Conservation (phyloP, 35 echinoderm and acorn worm genomes). For the Strongylocentrotus purpuratus region DNA sequence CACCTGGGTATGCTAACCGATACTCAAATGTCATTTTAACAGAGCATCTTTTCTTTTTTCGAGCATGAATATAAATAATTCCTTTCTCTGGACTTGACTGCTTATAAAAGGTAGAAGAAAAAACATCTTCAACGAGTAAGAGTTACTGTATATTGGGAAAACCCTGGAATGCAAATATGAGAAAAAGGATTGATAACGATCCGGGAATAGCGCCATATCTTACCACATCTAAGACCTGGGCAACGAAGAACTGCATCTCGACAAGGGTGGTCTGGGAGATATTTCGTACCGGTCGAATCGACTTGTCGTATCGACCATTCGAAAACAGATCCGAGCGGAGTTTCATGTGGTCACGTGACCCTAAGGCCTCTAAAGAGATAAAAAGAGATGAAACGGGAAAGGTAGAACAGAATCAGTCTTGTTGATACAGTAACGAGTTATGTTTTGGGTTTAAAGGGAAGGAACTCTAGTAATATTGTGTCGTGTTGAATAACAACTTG, state of each 20-base stretch:
- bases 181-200: neutral
- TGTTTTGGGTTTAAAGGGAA: neutral
- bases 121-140: too few species aligned
- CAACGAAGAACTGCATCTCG: slow-evolving; percentile 98
- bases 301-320: slow-evolving; percentile 63
- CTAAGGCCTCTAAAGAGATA: slow-evolving; percentile 65
- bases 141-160: too few species aligned
- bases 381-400: neutral
- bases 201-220: slow-evolving; percentile 3
- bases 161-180: too few species aligned
- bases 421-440: neutral
- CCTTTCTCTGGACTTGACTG: too few species aligned
- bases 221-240: slow-evolving; percentile 96
- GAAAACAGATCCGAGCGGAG: slow-evolving; percentile 70
- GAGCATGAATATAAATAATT: too few species aligned
- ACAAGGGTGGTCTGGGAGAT: slow-evolving; percentile 75
- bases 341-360: slow-evolving; percentile 69
- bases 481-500: too few species aligned
- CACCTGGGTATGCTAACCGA: too few species aligned
- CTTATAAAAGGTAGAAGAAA: too few species aligned
- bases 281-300: slow-evolving; percentile 85
- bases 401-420: neutral
- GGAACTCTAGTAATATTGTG: neutral
- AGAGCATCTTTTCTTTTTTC: too few species aligned
- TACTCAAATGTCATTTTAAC: too few species aligned